A percentile compares a stretch with the other conserved stretches of the same genome.
These are phyloP conservation scores for Perccottus glenii DNA, from an alignment of 2,113 vertebrate species.

Conservation along the genomic window DNA sequence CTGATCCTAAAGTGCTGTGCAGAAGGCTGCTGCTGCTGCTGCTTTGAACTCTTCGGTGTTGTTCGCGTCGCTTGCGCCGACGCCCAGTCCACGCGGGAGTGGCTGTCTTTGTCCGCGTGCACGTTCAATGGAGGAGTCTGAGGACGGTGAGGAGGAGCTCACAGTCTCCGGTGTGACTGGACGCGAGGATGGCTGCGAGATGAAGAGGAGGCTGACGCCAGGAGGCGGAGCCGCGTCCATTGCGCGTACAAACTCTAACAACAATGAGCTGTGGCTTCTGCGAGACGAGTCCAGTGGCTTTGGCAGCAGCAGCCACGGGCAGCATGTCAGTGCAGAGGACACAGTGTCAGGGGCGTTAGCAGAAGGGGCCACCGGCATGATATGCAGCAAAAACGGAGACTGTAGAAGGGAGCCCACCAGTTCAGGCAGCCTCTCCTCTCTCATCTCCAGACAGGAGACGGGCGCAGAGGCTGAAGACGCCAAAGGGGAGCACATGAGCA, in stretches of 20 bases:
- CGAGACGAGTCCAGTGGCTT: constrained; percentile 48
- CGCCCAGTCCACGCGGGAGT: constrained; percentile 44
- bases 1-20: constrained; percentile 40
- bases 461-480: constrained; percentile 68
- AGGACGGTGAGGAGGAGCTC: constrained; percentile 75
- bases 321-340: constrained; percentile 40
- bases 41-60: constrained; percentile 44
- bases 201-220: constrained; percentile 62
- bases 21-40: constrained; percentile 28
- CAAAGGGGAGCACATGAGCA: constrained; percentile 55
- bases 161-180: constrained; percentile 23
- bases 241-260: constrained; percentile 71
- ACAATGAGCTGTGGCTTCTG: constrained; percentile 70
- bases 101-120: constrained; percentile 19
- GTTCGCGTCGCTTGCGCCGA: constrained; percentile 20
- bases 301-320: constrained; percentile 27
- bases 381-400: constrained; percentile 85
- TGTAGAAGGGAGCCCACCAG: constrained; percentile 79
- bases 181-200: constrained; percentile 62
- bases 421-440: constrained; percentile 78
- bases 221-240: constrained; percentile 78
- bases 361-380: constrained; percentile 71
- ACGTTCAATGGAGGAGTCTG: constrained; percentile 70
- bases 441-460: constrained; percentile 74
- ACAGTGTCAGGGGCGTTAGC: constrained; percentile 37